Conservation (phyloP, 2,113 vertebrate species). For the Semnornis frantzii region DNA sequence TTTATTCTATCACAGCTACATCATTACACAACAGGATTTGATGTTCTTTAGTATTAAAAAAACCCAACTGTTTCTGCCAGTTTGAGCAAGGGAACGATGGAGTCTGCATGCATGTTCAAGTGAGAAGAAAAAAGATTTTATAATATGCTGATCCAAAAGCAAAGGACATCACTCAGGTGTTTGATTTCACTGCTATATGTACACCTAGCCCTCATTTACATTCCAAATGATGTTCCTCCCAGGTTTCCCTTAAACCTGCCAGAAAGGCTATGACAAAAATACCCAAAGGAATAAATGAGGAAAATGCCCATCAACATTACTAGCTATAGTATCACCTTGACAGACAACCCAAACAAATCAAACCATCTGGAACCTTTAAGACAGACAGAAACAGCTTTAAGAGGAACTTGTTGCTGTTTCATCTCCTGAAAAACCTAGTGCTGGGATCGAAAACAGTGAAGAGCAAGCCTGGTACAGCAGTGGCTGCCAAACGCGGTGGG, state of each 20-base stretch:
- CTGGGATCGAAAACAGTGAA: not conserved
- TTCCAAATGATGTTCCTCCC: not conserved
- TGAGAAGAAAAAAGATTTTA: not conserved
- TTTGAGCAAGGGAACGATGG: not conserved
- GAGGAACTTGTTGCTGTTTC: not conserved
- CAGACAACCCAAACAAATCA: fast-evolving
- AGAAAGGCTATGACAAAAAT: not conserved
- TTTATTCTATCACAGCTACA: not conserved
- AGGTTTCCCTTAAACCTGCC: not conserved
- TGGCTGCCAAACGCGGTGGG: not conserved
- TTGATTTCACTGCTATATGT: not conserved
- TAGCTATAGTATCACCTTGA: not conserved
- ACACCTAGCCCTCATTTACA: not conserved
- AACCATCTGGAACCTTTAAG: fast-evolving
- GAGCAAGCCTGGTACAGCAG: fast-evolving
- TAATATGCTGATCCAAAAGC: not conserved
- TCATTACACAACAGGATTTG: not conserved
- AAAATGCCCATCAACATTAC: fast-evolving
- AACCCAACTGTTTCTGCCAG: not conserved
- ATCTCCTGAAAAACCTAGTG: not conserved
- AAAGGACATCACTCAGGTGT: not conserved
- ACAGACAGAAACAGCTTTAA: not conserved
- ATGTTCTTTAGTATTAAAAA: not conserved
- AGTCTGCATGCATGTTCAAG: fast-evolving
- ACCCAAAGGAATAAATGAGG: not conserved